Conservation (phyloP, 2,113 vertebrate genomes). For the Okapia johnstoni region DNA sequence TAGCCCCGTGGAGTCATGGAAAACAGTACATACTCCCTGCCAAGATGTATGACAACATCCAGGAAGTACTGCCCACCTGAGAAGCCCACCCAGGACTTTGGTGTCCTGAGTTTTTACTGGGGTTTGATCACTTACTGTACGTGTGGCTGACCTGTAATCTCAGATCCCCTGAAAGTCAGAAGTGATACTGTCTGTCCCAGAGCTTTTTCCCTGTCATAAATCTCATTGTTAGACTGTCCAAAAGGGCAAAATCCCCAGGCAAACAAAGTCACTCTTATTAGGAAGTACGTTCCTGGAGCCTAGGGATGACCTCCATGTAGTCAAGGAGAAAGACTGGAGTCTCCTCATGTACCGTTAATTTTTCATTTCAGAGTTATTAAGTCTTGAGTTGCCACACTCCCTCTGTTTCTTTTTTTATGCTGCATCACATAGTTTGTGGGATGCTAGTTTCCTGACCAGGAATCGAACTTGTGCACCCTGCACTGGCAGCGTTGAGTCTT, state of each 20-base stretch:
- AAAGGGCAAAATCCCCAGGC: background rate
- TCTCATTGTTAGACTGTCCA: background rate
- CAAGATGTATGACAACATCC: fast-evolving
- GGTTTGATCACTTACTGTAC: background rate
- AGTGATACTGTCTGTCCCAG: too few relatives aligned
- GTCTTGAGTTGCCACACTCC: background rate
- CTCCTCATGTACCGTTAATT: background rate
- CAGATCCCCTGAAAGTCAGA: background rate
- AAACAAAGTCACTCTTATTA: background rate
- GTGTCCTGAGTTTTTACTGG: background rate
- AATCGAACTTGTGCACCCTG: background rate
- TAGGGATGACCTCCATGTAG: background rate
- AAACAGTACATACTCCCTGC: background rate
- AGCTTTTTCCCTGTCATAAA: background rate
- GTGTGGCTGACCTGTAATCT: background rate
- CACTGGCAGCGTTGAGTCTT: background rate
- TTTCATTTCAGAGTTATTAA: background rate
- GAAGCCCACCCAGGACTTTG: background rate
- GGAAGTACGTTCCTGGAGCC: background rate
- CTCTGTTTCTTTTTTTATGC: background rate
- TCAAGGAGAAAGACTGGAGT: background rate
- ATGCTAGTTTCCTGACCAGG: background rate
- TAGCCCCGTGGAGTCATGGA: background rate
- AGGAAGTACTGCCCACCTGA: background rate
- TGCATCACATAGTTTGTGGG: background rate